phyloP scores from a whole-genome alignment of 2,888 invertebrate species.

The Gortyna flavago region DNA sequence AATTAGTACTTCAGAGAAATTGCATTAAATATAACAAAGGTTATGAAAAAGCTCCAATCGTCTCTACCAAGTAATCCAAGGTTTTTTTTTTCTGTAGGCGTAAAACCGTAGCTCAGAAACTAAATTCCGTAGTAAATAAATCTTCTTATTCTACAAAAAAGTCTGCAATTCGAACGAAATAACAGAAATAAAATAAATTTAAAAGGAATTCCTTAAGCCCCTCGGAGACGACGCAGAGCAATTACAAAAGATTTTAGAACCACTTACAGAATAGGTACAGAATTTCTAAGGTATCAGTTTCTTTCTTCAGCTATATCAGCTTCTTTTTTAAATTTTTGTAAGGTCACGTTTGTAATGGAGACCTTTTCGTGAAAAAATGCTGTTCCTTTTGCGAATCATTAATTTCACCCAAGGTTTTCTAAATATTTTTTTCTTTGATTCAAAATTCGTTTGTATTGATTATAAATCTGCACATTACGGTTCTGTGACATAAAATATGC shows the following conservation, averaged over 20 bases:
- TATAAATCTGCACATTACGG: background rate
- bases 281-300: constrained; percentile 44
- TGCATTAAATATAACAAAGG: background rate
- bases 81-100: background rate
- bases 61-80: background rate
- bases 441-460: background rate
- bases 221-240: constrained; percentile 68
- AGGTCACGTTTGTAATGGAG: constrained; percentile 41
- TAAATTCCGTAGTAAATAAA: constrained; percentile 45
- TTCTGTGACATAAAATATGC: background rate
- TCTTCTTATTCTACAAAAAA: constrained; percentile 50
- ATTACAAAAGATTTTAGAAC: constrained; percentile 72
- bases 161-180: constrained; percentile 45
- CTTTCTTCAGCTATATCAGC: constrained; percentile 30
- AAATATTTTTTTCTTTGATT: background rate
- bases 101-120: constrained; percentile 21
- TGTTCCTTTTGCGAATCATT: background rate
- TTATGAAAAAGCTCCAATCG: background rate
- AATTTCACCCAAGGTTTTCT: background rate
- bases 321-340: constrained; percentile 39
- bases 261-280: constrained; percentile 55
- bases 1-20: background rate
- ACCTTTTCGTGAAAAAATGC: constrained; percentile 5
- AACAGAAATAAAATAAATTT: constrained; percentile 61
- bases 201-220: constrained; percentile 64